phyloP scores from a whole-genome alignment of 2,113 vertebrate species.

The Himantopus leucocephalus region DNA sequence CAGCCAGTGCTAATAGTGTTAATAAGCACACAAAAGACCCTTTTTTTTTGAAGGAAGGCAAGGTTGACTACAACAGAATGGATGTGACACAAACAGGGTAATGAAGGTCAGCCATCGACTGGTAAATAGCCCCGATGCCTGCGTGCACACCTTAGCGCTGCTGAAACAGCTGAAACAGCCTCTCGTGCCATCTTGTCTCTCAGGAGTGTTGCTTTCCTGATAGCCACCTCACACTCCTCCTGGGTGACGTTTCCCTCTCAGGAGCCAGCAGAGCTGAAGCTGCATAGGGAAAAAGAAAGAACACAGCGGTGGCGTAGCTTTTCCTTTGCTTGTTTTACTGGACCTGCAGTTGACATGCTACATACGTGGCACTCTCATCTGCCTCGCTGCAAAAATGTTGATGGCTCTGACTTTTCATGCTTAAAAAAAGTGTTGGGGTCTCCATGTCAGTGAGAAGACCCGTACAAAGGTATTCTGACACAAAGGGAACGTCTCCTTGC shows the following conservation, averaged over 20 bases:
- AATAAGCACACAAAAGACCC: conserved; percentile 31
- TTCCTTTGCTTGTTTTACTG: not conserved
- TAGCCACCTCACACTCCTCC: not conserved
- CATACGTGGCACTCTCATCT: not conserved
- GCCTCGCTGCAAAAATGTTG: not conserved
- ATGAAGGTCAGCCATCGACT: not conserved
- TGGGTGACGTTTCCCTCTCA: not conserved
- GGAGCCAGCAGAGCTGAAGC: not conserved
- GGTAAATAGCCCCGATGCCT: not conserved
- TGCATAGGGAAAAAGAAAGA: not conserved
- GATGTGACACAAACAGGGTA: not conserved
- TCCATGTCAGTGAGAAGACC: not conserved
- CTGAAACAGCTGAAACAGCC: not conserved
- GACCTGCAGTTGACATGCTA: not conserved
- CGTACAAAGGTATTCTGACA: not conserved
- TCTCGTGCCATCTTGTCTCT: not conserved
- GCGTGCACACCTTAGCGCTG: rapidly evolving
- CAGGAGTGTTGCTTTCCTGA: not conserved
- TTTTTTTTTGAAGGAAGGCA: not conserved
- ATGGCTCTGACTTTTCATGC: not conserved
- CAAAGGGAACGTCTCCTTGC: not conserved
- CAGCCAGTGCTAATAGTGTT: conserved; percentile 48
- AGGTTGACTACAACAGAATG: not conserved
- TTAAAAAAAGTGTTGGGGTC: not conserved
- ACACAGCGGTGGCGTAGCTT: not conserved